Conservation (phyloP, 2,113 vertebrate genomes). For the Sturnira hondurensis region DNA sequence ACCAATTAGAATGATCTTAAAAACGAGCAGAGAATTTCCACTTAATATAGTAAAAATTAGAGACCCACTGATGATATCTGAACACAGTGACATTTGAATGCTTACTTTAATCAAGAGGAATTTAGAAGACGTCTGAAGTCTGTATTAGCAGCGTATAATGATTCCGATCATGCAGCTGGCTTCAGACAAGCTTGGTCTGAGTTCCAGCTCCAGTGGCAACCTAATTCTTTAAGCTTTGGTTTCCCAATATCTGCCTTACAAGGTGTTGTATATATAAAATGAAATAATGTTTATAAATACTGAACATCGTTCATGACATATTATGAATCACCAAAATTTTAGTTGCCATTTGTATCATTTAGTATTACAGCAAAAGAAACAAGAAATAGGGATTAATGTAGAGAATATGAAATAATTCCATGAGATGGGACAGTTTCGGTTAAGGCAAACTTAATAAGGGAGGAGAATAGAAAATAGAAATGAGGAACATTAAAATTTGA, state of each 20-base stretch:
- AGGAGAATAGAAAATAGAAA: neutral
- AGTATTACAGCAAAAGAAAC: neutral
- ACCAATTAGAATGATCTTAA: neutral
- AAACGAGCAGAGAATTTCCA: neutral
- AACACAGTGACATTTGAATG: neutral
- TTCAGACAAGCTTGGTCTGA: neutral
- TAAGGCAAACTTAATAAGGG: neutral
- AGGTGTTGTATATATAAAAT: neutral
- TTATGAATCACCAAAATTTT: neutral
- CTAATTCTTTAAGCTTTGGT: neutral
- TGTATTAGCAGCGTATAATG: neutral
- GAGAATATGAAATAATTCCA: neutral
- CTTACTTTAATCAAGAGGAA: constrained; percentile 14
- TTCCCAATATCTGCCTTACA: neutral
- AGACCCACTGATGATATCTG: neutral
- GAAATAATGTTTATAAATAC: neutral
- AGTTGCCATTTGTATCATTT: neutral
- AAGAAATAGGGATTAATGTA: neutral
- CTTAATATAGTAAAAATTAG: neutral
- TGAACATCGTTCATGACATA: neutral
- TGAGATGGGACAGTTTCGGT: neutral
- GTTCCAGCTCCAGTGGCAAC: neutral
- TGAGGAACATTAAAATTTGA: neutral
- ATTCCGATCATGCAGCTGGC: neutral
- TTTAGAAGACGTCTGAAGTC: neutral